Conservation (phyloP, 2,888 invertebrate genomes). For the Opisthograptis luteolata region DNA sequence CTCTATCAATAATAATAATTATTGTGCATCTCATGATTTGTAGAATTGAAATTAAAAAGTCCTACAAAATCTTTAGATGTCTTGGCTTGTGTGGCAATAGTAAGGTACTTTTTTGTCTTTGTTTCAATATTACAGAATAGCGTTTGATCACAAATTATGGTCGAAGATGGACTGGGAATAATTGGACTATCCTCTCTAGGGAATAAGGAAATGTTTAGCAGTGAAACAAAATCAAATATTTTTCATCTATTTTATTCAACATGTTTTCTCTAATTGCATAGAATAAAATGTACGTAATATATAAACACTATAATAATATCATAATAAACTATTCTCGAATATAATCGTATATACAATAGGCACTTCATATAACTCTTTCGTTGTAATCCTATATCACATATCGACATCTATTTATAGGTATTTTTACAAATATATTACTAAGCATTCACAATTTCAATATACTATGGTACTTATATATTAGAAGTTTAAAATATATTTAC, state of each 20-base stretch:
- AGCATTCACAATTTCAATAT: constrained; percentile 39
- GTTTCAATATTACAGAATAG: no score
- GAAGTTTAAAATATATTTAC: constrained; percentile 20
- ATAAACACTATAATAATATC: constrained; percentile 48
- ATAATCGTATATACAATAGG: constrained; percentile 68
- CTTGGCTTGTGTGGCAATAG: no score
- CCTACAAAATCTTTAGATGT: no score
- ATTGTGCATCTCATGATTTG: no score
- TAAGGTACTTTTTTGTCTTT: no score
- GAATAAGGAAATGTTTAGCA: constrained; percentile 14
- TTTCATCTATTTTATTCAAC: constrained; percentile 70
- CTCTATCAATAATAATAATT: no score
- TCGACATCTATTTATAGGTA: constrained; percentile 48
- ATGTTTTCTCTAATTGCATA: constrained; percentile 59
- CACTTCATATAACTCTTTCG: constrained; percentile 61
- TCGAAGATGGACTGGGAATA: no score
- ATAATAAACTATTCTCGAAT: constrained; percentile 49
- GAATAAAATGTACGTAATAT: constrained; percentile 52
- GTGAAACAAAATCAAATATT: constrained; percentile 22
- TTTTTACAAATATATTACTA: constrained; percentile 40
- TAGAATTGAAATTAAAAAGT: no score
- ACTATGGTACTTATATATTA: constrained; percentile 25
- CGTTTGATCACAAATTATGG: no score
- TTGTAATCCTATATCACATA: constrained; percentile 80
- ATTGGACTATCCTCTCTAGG: no score